A percentile compares a stretch with the other conserved stretches of the same genome.
These are phyloP conservation scores for Phodopus roborovskii DNA, from an alignment of 2,113 vertebrate genomes.

Conservation along the genomic window DNA sequence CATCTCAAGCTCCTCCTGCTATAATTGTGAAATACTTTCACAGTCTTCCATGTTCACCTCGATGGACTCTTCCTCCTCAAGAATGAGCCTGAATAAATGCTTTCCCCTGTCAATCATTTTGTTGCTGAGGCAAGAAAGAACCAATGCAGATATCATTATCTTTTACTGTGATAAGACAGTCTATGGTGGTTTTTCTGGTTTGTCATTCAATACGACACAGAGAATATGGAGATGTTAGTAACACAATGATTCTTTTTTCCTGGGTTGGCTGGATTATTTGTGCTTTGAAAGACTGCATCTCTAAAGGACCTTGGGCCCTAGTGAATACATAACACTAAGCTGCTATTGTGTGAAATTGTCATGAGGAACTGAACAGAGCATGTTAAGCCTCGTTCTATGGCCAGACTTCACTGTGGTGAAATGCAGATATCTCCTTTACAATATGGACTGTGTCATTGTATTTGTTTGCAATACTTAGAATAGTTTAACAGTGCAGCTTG, in stretches of 20 bases:
- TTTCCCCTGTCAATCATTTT: not conserved
- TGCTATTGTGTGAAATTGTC: not conserved
- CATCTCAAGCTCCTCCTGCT: not conserved
- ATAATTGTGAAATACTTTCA: accelerated
- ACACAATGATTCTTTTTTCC: slow-evolving; percentile 10
- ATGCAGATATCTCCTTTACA: not conserved
- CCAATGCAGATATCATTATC: not conserved
- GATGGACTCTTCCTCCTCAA: not conserved
- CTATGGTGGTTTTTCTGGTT: not conserved
- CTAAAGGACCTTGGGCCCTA: not conserved
- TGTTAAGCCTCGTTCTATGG: not conserved
- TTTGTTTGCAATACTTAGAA: slow-evolving; percentile 38
- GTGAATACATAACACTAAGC: not conserved
- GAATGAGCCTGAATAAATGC: not conserved
- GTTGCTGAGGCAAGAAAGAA: not conserved
- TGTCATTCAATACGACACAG: not conserved
- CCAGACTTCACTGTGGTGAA: not conserved
- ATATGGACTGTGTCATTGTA: not conserved
- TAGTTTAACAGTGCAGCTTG: not conserved
- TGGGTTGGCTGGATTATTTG: not conserved
- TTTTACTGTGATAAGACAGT: not conserved
- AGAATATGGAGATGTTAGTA: not conserved
- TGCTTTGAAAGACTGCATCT: not conserved
- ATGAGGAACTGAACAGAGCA: not conserved
- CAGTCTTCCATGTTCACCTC: too few species aligned